phyloP scores from a whole-genome alignment of 2,888 invertebrate genomes.

The Dolichomitus sp. region DNA sequence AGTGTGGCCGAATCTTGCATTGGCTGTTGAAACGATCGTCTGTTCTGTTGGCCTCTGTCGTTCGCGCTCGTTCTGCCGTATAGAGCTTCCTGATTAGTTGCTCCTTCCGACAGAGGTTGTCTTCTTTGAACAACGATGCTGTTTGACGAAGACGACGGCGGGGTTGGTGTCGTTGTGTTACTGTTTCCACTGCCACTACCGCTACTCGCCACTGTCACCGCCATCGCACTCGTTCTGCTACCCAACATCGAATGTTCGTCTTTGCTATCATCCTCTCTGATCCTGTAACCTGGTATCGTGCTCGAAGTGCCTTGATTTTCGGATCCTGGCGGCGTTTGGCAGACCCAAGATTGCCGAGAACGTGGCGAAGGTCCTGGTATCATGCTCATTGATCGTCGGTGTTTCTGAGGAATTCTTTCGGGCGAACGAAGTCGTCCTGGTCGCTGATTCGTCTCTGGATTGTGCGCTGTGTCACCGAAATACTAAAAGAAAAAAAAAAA shows the following conservation, averaged over 20 bases:
- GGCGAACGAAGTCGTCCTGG: slow-evolving; percentile 85
- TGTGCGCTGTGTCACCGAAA: slow-evolving; percentile 96
- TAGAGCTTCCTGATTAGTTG: slow-evolving; percentile 38
- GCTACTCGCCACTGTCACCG: slow-evolving; percentile 33
- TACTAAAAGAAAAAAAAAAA: slow-evolving; percentile 88
- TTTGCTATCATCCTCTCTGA: slow-evolving; percentile 67
- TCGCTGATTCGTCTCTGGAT: slow-evolving; percentile 94
- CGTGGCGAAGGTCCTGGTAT: slow-evolving; percentile 78
- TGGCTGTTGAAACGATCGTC: slow-evolving; percentile 64
- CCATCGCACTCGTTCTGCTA: slow-evolving; percentile 49
- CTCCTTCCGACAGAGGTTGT: slow-evolving; percentile 48
- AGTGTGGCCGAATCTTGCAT: slow-evolving; percentile 44
- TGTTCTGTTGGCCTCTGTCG: slow-evolving; percentile 58
- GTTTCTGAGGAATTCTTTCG: slow-evolving; percentile 86
- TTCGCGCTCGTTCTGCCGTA: slow-evolving; percentile 30
- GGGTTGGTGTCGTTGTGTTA: slow-evolving; percentile 45
- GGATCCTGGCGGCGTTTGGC: slow-evolving; percentile 74
- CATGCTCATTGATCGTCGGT: slow-evolving; percentile 87
- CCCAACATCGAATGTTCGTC: slow-evolving; percentile 61
- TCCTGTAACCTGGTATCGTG: slow-evolving; percentile 58
- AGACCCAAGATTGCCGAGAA: slow-evolving; percentile 86
- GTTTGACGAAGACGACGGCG: slow-evolving; percentile 11
- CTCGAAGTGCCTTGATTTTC: slow-evolving; percentile 72
- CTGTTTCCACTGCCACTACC: slow-evolving; percentile 31
- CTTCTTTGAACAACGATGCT: slow-evolving; percentile 36